These are phyloP conservation scores for Xyliphius kryptos DNA, from an alignment of 2,113 vertebrate genomes.

Conservation along the genomic window DNA sequence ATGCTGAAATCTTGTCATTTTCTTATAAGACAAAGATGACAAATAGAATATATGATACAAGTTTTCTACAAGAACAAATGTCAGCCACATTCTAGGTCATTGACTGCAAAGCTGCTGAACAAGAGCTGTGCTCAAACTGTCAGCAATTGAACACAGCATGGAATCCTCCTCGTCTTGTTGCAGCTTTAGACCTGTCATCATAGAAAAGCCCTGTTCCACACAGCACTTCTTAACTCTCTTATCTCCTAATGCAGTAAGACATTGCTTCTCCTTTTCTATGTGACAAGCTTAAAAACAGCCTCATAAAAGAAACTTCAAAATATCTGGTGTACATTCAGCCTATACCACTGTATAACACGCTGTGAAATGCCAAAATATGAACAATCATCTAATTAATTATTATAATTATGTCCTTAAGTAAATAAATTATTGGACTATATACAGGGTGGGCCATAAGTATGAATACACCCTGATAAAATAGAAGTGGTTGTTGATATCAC, in stretches of 20 bases:
- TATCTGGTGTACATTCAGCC: not conserved
- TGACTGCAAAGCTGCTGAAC: constrained; percentile 18
- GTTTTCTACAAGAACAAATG: not conserved
- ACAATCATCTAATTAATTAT: no score
- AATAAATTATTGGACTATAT: no score
- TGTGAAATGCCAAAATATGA: not conserved
- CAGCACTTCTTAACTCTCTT: constrained; percentile 11
- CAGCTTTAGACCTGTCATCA: constrained; percentile 5
- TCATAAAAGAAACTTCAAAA: constrained; percentile 1
- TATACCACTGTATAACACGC: not conserved
- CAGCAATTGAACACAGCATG: constrained; percentile 19
- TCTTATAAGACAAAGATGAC: no score
- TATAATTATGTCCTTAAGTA: no score
- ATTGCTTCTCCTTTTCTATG: not conserved
- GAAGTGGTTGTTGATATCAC: no score
- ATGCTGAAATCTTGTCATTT: no score
- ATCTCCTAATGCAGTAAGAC: constrained; percentile 9
- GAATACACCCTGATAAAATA: no score
- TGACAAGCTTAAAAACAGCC: not conserved
- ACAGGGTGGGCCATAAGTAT: no score
- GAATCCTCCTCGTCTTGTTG: not conserved
- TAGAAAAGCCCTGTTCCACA: not conserved
- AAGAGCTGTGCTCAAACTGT: constrained; percentile 16
- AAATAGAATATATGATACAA: not conserved
- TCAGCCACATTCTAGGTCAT: constrained; percentile 24